A percentile compares a stretch with the other conserved stretches of the same genome.
These are phyloP conservation scores for Aricia artaxerxes DNA, from an alignment of 2,888 invertebrate genomes.

Conservation along the genomic window DNA sequence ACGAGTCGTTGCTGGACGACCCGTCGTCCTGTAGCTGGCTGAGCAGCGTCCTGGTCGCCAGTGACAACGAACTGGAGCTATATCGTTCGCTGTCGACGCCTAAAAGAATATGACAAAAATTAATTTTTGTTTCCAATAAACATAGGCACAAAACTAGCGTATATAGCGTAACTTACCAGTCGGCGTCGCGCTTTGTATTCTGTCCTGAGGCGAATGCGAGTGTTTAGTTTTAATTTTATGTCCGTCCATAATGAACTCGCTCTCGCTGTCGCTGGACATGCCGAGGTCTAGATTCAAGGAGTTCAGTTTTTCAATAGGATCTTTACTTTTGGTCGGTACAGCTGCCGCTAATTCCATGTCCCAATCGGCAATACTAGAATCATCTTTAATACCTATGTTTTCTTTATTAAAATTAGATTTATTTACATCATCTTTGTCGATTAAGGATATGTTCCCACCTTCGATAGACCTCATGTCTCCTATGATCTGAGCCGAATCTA, in stretches of 20 bases:
- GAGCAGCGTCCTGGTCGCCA: constrained; percentile 71
- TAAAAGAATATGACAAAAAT: constrained; percentile 49
- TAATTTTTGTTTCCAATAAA: constrained; percentile 8
- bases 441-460: constrained; percentile 53
- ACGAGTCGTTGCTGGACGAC: constrained; percentile 76
- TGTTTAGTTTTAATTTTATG: constrained; percentile 55
- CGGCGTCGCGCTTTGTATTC: constrained; percentile 59
- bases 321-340: constrained; percentile 68
- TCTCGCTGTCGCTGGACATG: constrained; percentile 77
- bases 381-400: constrained; percentile 60
- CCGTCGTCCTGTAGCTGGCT: constrained; percentile 79
- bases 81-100: constrained; percentile 69
- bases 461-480: constrained; percentile 61
- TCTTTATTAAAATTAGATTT: constrained; percentile 59
- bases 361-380: constrained; percentile 79
- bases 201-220: constrained; percentile 57
- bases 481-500: constrained; percentile 69
- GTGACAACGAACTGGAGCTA: constrained; percentile 64
- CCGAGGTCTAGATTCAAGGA: constrained; percentile 73
- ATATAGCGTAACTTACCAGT: constrained; percentile 56
- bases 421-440: constrained; percentile 55
- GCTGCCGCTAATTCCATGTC: constrained; percentile 81
- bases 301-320: constrained; percentile 70
- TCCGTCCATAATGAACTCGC: constrained; percentile 64
- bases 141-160: constrained; percentile 40